phyloP scores from a whole-genome alignment of 2,888 invertebrate species.

The Brenthis hecate region DNA sequence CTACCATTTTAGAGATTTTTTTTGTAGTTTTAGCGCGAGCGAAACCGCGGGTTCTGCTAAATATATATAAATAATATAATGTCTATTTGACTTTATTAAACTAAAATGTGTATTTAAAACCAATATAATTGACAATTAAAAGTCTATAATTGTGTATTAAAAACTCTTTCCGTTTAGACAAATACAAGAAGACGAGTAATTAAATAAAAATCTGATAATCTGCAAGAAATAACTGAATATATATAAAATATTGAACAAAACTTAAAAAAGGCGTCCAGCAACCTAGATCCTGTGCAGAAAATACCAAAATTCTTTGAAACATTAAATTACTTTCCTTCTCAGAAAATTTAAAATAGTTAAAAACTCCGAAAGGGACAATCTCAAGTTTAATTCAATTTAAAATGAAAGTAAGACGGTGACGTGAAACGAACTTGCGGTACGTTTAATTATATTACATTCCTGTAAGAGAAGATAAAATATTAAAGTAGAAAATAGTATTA shows the following conservation, averaged over 20 bases:
- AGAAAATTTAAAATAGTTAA: slow-evolving; percentile 32
- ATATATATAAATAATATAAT: too few relatives aligned
- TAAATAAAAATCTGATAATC: too few relatives aligned
- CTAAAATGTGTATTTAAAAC: too few relatives aligned
- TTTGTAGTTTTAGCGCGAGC: too few relatives aligned
- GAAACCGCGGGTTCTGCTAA: too few relatives aligned
- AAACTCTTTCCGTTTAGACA: too few relatives aligned
- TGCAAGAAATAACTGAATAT: too few relatives aligned
- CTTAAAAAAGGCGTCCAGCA: not conserved
- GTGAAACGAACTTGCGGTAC: slow-evolving; percentile 2
- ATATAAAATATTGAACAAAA: not conserved
- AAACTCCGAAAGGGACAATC: slow-evolving; percentile 31
- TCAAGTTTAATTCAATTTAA: slow-evolving; percentile 34
- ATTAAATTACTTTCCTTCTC: slow-evolving; percentile 28
- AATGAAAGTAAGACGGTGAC: slow-evolving; percentile 4
- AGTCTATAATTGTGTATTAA: too few relatives aligned
- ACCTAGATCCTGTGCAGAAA: not conserved
- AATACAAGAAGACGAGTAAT: too few relatives aligned
- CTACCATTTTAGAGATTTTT: too few relatives aligned
- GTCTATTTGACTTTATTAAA: too few relatives aligned
- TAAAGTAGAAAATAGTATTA: not conserved
- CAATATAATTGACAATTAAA: too few relatives aligned
- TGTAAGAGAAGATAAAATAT: not conserved
- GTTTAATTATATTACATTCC: slow-evolving; percentile 13
- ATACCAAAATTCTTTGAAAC: slow-evolving; percentile 25